Evolutionary conservation across 1,140 invertebrate genomes (phyloP).

Genomic region (Macrobrachium rosenbergii): DNA sequence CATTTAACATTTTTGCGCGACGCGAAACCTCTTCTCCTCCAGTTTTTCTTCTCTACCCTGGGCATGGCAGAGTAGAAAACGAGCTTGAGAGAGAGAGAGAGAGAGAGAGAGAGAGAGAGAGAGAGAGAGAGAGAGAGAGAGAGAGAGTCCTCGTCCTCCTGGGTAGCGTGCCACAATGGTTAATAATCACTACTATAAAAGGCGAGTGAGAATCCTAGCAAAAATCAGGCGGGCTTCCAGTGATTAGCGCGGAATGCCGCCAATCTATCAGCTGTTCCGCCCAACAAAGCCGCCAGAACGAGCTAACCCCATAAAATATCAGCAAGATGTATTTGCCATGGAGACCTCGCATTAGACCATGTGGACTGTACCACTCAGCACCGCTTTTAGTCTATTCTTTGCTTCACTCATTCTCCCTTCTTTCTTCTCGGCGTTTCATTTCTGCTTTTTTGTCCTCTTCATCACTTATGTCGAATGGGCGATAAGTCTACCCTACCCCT

Average conservation of each 20-base stretch:
- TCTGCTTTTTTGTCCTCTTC: no score
- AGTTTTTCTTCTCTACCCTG: no score
- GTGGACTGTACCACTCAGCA: slow-evolving; percentile 37
- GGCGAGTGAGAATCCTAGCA: slow-evolving; percentile 40
- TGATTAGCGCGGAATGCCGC: slow-evolving; percentile 51
- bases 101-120: no score
- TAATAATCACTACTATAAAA: slow-evolving; percentile 54
- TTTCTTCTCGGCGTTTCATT: no score
- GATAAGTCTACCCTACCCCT: no score
- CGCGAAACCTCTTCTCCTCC: no score
- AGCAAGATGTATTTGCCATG: slow-evolving; percentile 50
- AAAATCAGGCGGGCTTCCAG: slow-evolving; percentile 51
- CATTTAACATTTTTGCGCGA: slow-evolving; percentile 30
- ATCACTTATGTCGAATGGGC: no score
- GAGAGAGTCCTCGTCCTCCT: not conserved
- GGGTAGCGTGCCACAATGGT: slow-evolving; percentile 34
- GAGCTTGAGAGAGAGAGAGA: no score
- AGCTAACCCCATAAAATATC: slow-evolving; percentile 42
- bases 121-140: not conserved
- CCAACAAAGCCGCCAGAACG: slow-evolving; percentile 48
- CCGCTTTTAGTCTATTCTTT: slow-evolving; percentile 19
- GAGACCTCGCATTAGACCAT: slow-evolving; percentile 46
- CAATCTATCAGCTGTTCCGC: slow-evolving; percentile 52
- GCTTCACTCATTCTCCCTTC: slow-evolving; percentile 1
- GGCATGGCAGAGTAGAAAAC: no score